Evolutionary conservation across 2,888 invertebrate species (phyloP).

Genomic region (Cryptocheilus praepositus): DNA sequence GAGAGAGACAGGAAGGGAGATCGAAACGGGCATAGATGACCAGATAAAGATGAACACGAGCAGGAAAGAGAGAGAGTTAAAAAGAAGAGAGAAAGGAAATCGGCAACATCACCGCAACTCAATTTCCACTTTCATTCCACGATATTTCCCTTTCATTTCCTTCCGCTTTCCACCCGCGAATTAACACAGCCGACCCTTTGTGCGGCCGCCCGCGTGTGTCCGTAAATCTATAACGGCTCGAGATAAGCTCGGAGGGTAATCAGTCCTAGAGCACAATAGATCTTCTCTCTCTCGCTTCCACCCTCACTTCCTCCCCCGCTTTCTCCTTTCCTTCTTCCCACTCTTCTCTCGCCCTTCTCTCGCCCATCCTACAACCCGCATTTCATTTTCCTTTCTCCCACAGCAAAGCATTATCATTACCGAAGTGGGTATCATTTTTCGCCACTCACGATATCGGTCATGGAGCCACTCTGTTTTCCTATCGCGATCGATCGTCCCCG

Average conservation of each 20-base stretch:
- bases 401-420: constrained; percentile 44
- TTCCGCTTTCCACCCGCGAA: constrained; percentile 36
- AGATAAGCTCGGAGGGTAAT: constrained; percentile 41
- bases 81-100: not conserved
- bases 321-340: not conserved
- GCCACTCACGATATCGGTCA: constrained; percentile 41
- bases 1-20: no score
- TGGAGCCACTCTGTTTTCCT: constrained; percentile 8
- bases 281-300: constrained; percentile 11
- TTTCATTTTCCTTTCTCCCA: constrained; percentile 53
- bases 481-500: not conserved
- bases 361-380: constrained; percentile 28
- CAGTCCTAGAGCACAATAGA: constrained; percentile 49
- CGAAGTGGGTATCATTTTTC: constrained; percentile 47
- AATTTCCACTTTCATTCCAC: constrained; percentile 26
- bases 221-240: constrained; percentile 40
- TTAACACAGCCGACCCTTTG: constrained; percentile 37
- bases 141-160: constrained; percentile 37
- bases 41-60: no score
- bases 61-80: no score
- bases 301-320: constrained; percentile 1
- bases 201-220: constrained; percentile 27
- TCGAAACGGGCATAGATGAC: no score
- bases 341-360: not conserved
- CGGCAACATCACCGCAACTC: constrained; percentile 6